Percentiles rank a stretch among this genome's conserved stretches.
phyloP scores from a whole-genome alignment of 2,888 invertebrate genomes.

The Eurytoma adleriae region DNA sequence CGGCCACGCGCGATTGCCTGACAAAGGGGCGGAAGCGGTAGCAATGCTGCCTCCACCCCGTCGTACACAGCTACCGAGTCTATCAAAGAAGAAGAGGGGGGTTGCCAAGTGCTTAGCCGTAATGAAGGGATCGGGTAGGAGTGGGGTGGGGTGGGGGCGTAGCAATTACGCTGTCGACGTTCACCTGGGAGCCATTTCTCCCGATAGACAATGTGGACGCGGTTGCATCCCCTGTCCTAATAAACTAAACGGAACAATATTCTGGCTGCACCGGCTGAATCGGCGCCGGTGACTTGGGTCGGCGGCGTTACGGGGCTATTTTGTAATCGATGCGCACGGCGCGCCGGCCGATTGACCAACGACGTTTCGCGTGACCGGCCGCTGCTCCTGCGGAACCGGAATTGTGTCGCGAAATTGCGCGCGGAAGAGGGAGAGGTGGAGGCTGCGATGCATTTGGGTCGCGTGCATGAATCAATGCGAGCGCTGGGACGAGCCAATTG shows the following conservation, averaged over 20 bases:
- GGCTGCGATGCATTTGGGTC: background rate
- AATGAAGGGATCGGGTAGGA: constrained; percentile 52
- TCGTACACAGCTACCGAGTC: too few species aligned
- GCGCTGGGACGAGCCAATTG: background rate
- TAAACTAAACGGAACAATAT: constrained; percentile 60
- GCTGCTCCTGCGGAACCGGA: constrained; percentile 2
- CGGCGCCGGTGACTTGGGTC: background rate
- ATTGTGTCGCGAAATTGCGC: background rate
- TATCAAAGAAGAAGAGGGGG: too few species aligned
- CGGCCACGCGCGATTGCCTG: too few species aligned
- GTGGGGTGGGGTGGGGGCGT: constrained; percentile 27
- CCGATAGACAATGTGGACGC: constrained; percentile 56
- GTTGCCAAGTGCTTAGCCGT: constrained; percentile 56
- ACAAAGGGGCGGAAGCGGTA: too few species aligned
- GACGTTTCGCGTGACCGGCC: constrained; percentile 26
- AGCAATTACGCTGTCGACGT: constrained; percentile 58
- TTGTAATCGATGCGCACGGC: constrained; percentile 21
- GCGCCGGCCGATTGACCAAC: constrained; percentile 13
- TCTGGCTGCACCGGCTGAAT: constrained; percentile 28
- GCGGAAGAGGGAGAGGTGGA: too few species aligned
- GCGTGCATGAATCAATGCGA: background rate
- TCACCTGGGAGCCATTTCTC: constrained; percentile 56
- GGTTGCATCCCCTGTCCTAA: constrained; percentile 50
- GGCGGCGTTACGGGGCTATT: constrained; percentile 18
- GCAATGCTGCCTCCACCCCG: too few species aligned